phyloP scores from a whole-genome alignment of 92 coral and sea anemone species.

The Ricordea florida region DNA sequence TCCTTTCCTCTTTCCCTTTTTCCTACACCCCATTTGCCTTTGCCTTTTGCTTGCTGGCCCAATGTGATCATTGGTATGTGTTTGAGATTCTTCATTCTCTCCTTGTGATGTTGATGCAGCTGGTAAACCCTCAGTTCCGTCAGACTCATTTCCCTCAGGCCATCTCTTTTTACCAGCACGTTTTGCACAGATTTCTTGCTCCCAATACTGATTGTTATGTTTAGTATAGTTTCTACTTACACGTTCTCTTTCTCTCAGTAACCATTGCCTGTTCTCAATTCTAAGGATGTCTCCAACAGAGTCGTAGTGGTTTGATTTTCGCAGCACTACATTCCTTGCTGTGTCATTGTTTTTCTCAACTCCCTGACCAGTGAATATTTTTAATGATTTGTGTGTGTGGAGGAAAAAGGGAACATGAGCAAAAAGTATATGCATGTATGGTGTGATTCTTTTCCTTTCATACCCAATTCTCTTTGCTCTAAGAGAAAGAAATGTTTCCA shows the following conservation, averaged over 20 bases:
- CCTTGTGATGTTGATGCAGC: too few relatives aligned
- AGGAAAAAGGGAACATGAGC: too few relatives aligned
- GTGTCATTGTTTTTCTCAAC: slow-evolving; percentile 53
- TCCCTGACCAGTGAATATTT: slow-evolving; percentile 59
- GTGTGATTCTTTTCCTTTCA: slow-evolving; percentile 31
- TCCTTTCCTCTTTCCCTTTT: slow-evolving; percentile 20
- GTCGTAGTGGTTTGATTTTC: slow-evolving; percentile 52
- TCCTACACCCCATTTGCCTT: not conserved
- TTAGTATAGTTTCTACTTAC: too few relatives aligned
- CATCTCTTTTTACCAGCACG: too few relatives aligned
- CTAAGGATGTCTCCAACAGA: slow-evolving; percentile 13
- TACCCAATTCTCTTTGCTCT: slow-evolving; percentile 15
- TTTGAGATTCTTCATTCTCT: too few relatives aligned
- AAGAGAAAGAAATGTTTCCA: not conserved
- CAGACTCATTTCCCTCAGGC: too few relatives aligned
- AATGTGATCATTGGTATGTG: not conserved
- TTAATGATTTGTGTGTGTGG: slow-evolving; percentile 9
- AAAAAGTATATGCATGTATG: too few relatives aligned
- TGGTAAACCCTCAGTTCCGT: too few relatives aligned
- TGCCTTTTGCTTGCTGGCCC: not conserved
- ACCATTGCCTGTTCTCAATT: slow-evolving; percentile 15
- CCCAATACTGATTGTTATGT: too few relatives aligned
- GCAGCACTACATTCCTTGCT: slow-evolving; percentile 34
- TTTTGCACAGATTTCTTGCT: too few relatives aligned
- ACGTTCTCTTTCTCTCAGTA: slow-evolving; percentile 8